These are phyloP conservation scores for Fratercula arctica DNA, from an alignment of 2,797 vertebrate species.

Conservation along the genomic window DNA sequence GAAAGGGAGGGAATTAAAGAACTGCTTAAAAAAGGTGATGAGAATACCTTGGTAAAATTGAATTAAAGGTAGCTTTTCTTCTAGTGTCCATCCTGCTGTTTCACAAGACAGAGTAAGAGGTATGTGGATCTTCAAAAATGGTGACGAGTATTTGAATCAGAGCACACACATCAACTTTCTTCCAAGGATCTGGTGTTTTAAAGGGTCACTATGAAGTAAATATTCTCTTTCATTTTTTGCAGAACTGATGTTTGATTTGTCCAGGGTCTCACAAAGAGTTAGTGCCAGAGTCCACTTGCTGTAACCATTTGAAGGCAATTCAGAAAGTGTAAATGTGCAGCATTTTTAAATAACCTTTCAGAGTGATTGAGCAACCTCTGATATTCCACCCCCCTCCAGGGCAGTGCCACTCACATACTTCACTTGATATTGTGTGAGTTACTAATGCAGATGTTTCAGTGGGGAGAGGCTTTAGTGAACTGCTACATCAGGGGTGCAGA, in stretches of 20 bases:
- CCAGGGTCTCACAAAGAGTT: neutral
- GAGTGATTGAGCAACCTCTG: neutral
- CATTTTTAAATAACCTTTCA: neutral
- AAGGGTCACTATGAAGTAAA: neutral
- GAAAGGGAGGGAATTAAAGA: conserved; percentile 12
- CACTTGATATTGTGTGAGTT: neutral
- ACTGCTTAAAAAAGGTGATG: neutral
- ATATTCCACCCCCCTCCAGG: neutral
- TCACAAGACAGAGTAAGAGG: neutral
- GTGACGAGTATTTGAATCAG: neutral
- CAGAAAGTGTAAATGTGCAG: neutral
- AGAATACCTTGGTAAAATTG: neutral
- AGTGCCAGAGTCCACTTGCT: neutral
- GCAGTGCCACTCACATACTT: neutral
- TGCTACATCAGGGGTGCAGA: neutral
- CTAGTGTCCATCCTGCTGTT: neutral
- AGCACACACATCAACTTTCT: neutral
- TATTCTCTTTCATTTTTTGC: neutral
- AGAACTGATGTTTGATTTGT: neutral
- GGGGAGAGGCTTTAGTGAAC: neutral
- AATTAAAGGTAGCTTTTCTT: neutral
- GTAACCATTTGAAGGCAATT: neutral
- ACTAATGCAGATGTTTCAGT: neutral
- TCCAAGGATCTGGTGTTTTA: neutral
- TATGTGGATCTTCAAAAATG: neutral